phyloP scores from a whole-genome alignment of 2,113 vertebrate genomes.

The Trogon surrucura region DNA sequence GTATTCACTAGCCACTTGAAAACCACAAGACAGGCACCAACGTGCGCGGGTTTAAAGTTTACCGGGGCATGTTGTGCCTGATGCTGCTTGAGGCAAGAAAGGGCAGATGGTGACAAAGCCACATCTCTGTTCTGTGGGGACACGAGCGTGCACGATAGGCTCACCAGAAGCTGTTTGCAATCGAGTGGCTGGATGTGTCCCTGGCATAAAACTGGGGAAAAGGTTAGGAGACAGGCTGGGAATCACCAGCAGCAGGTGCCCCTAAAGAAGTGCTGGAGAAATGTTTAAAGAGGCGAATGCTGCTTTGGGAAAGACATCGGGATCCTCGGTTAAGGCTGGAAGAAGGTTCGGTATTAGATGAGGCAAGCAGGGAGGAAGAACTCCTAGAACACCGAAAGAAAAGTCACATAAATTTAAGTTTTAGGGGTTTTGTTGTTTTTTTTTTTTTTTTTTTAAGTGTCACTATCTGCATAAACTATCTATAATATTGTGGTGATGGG shows the following conservation, averaged over 20 bases:
- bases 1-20: slow-evolving; percentile 15
- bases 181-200: slow-evolving; percentile 12
- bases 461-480: neutral
- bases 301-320: slow-evolving; percentile 54
- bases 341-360: neutral
- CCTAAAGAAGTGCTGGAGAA: slow-evolving; percentile 64
- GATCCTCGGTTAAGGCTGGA: slow-evolving; percentile 36
- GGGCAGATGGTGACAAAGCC: slow-evolving; percentile 18
- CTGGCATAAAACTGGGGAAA: slow-evolving; percentile 68
- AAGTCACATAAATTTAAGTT: neutral
- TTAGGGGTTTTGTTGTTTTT: neutral
- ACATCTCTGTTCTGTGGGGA: slow-evolving; percentile 3
- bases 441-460: neutral
- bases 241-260: slow-evolving; percentile 79
- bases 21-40: slow-evolving; percentile 8
- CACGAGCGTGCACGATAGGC: neutral
- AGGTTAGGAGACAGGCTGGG: slow-evolving; percentile 57
- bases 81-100: neutral
- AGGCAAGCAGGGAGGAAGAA: neutral
- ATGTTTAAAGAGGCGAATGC: slow-evolving; percentile 63
- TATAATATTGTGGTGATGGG: neutral
- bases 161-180: slow-evolving; percentile 23
- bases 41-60: neutral
- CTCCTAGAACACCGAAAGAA: neutral
- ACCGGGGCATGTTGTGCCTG: neutral